Conservation (phyloP, 2,888 invertebrate species). For the Sisyra terminalis region DNA sequence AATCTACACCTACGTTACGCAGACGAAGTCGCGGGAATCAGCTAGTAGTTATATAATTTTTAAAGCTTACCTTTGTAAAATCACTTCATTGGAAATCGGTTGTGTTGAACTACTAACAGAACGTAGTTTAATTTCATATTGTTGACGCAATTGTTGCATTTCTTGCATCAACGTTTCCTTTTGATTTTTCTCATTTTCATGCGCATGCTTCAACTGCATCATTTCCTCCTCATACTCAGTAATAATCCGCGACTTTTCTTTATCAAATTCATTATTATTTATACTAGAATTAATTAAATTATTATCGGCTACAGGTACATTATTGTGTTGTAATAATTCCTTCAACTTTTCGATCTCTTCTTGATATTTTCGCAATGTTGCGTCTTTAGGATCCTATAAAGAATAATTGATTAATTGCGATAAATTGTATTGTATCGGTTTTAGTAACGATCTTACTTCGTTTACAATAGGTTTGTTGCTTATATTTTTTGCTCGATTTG, state of each 20-base stretch:
- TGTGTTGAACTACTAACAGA: conserved; percentile 35
- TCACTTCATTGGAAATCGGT: conserved; percentile 25
- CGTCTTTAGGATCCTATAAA: conserved; percentile 64
- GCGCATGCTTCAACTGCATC: conserved; percentile 24
- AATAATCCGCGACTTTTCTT: conserved; percentile 24
- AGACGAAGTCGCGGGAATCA: too few relatives aligned
- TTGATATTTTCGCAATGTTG: conserved; percentile 68
- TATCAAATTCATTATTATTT: conserved; percentile 20
- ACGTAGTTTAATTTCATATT: conserved; percentile 36
- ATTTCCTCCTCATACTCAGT: conserved; percentile 36
- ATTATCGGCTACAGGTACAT: not conserved
- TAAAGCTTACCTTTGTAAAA: conserved; percentile 21
- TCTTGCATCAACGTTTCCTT: conserved; percentile 25
- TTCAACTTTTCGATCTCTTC: conserved; percentile 63
- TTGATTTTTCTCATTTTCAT: conserved; percentile 25
- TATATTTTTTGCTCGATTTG: conserved; percentile 74
- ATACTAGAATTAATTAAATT: conserved; percentile 14
- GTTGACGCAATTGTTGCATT: conserved; percentile 35
- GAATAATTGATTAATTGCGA: not conserved
- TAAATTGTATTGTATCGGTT: not conserved
- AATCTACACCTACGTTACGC: too few relatives aligned
- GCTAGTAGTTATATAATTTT: too few relatives aligned
- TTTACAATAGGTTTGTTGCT: conserved; percentile 72
- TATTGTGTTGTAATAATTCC: conserved; percentile 28
- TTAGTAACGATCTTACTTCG: conserved; percentile 28